A percentile compares a stretch with the other conserved stretches of the same genome.
Conservation (phyloP, 2,113 vertebrate genomes). For the Motacilla tschutschensis region DNA sequence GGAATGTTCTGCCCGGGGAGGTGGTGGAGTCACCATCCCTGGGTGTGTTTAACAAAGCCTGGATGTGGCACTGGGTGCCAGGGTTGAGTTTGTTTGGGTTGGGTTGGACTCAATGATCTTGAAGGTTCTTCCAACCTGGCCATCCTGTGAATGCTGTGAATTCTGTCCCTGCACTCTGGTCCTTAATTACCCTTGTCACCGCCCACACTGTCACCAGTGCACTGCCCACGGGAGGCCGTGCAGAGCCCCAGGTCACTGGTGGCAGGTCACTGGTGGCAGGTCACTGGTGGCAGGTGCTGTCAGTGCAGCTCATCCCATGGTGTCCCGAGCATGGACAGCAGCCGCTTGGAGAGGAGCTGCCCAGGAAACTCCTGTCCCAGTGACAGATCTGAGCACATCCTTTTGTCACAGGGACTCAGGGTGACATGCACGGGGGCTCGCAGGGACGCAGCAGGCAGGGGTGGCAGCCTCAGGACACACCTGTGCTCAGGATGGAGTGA, state of each 20-base stretch:
- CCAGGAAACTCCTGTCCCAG: not conserved
- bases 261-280: accelerated
- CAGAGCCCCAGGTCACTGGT: not conserved
- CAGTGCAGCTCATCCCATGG: not conserved
- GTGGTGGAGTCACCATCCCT: not conserved
- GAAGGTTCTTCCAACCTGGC: not conserved
- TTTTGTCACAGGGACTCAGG: not conserved
- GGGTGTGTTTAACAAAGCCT: too few relatives aligned
- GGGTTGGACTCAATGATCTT: not conserved
- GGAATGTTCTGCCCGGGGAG: not conserved
- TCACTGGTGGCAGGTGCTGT: not conserved
- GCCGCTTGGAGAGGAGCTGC: not conserved
- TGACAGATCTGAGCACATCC: not conserved
- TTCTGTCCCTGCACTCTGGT: not conserved
- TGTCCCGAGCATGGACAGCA: too few relatives aligned
- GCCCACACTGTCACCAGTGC: not conserved
- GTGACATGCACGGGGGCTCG: not conserved
- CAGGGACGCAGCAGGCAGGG: not conserved
- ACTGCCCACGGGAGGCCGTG: accelerated
- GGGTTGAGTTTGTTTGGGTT: too few relatives aligned
- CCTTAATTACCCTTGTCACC: not conserved
- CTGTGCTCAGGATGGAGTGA: not conserved
- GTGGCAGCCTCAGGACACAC: not conserved
- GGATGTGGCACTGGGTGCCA: too few relatives aligned
- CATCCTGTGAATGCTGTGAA: not conserved